These are phyloP conservation scores for Tinea trinotella DNA, from an alignment of 2,888 invertebrate genomes.

Conservation along the genomic window DNA sequence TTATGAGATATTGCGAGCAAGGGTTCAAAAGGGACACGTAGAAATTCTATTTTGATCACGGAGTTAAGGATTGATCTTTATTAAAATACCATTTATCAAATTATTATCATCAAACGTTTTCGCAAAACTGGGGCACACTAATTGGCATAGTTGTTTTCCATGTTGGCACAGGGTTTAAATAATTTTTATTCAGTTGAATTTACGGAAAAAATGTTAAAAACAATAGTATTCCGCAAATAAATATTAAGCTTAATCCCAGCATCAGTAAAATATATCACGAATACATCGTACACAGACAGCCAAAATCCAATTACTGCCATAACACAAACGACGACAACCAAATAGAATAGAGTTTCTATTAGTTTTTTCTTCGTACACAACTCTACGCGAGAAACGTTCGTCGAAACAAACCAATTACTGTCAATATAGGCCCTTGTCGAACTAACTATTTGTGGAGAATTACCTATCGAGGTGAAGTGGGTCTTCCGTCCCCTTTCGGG, in stretches of 20 bases:
- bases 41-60: conserved; percentile 25
- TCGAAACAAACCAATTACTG: conserved; percentile 49
- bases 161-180: no score
- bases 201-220: background rate
- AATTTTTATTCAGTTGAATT: background rate
- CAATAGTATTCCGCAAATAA: background rate
- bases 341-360: conserved; percentile 17
- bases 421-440: conserved; percentile 37
- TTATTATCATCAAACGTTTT: conserved; percentile 10
- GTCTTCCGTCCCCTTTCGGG: conserved; percentile 23
- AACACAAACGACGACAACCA: conserved; percentile 21
- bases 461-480: conserved; percentile 40
- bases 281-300: conserved; percentile 20
- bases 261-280: conserved; percentile 1
- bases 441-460: conserved; percentile 43
- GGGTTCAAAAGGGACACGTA: conserved; percentile 27
- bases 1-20: conserved; percentile 30
- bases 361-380: conserved; percentile 15
- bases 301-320: conserved; percentile 27
- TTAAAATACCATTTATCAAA: background rate
- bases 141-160: no score
- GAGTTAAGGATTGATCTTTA: background rate
- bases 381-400: conserved; percentile 10
- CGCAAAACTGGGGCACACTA: conserved; percentile 12
- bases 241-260: background rate